phyloP scores from a whole-genome alignment of 1,140 invertebrate genomes.

The Saccostrea glomerata region DNA sequence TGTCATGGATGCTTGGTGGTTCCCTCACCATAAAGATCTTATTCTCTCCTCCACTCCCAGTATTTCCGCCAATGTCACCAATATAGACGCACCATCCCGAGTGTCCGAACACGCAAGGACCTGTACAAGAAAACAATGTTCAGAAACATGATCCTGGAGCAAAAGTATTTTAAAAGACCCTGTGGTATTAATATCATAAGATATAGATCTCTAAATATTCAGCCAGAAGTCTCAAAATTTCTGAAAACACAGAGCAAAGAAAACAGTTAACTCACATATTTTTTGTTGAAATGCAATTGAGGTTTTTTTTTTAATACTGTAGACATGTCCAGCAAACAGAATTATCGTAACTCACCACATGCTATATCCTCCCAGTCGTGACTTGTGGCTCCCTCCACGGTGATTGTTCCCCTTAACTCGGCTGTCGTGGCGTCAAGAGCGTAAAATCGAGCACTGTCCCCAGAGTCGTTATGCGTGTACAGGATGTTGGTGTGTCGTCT shows the following conservation, averaged over 20 bases:
- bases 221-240: too few species aligned
- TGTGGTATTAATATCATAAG: too few species aligned
- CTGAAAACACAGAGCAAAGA: too few species aligned
- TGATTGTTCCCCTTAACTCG: conserved; percentile 44
- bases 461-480: conserved; percentile 56
- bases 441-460: conserved; percentile 40
- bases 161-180: too few species aligned
- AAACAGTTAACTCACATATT: too few species aligned
- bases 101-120: conserved; percentile 56
- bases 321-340: too few species aligned
- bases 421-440: conserved; percentile 46
- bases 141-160: too few species aligned
- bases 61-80: conserved; percentile 66
- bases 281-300: too few species aligned
- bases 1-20: conserved; percentile 46
- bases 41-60: conserved; percentile 55
- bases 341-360: conserved; percentile 31
- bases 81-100: conserved; percentile 64
- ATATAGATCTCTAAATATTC: too few species aligned
- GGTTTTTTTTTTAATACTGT: too few species aligned
- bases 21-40: conserved; percentile 64
- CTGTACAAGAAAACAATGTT: conserved; percentile 24
- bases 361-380: conserved; percentile 59
- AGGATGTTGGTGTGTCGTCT: conserved; percentile 49
- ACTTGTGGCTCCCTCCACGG: conserved; percentile 44